Base-by-base conservation (phyloP, 2,797 vertebrate genomes). In the Chaenodraco wilsoni region DNA sequence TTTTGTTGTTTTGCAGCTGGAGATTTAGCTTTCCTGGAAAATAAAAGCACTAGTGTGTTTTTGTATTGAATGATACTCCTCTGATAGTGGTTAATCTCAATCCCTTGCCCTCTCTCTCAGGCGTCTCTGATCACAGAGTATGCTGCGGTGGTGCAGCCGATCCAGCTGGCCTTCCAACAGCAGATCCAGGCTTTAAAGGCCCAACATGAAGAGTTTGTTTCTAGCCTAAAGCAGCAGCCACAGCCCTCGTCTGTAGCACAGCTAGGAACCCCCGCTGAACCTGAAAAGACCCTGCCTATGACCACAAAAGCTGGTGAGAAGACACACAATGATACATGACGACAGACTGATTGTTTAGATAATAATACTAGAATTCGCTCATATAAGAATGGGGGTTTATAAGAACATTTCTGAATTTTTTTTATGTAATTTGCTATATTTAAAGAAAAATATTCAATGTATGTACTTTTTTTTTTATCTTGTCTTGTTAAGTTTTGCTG, bases 101-200 rank as follows among this genome's bases (percentile, higher is more conserved):
- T 21, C 3, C 12, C 0, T n/a, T 72, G 5, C 43, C 33, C 9
- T 45, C 9, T 81, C 45, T 41, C 21, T 23, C 85, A 99, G 98
- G 98, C 98, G 0, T 97, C 97, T 5, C 79, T 99, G 77, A 97
- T 99, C 84, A 97, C 92, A 0, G 98, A 99, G 69, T 97, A 96
- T 2, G 96, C 97, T 0, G 93, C 93, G 0, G 97, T 94, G 11
- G 97, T 99, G 1, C 98, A 98, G 92, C 98, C 98, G 0, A 94
- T 99, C 15, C 97, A 99, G 75, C 82, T 98, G 49, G 97, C 97
- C 46, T 98, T 99, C 88, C 98, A 99, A 78, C 98, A 99, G 91
- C 97, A 99, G 94, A 96, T 99, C 69, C 97, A 99, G 91, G 89
- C 90, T 19, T 80, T 99, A 65, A 98, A 99, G 88, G 96, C 94